Evolutionary conservation across 2,888 invertebrate genomes (phyloP), one percentile per base, ranked within the genome.

Genomic region (Clepsis dumicolana): DNA sequence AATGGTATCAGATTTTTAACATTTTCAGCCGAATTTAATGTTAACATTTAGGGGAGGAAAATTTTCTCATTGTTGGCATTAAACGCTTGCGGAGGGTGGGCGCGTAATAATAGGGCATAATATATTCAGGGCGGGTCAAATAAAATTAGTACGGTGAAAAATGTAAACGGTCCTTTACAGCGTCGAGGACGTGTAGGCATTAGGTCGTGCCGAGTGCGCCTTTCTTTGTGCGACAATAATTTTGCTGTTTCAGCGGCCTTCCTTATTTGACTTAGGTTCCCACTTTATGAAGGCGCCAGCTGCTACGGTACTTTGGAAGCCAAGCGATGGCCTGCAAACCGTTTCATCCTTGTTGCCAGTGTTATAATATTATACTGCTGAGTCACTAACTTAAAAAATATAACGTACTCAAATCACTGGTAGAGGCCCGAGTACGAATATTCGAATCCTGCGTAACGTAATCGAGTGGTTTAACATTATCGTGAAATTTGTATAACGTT

Each of bases 91-190:
- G 80, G 84, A 88, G 91, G 88, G 88, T 72, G 85, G 77, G 82
- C 78, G 82, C 78, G 89, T 87, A 89, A 91, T 93, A 92, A 93
- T 91, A 90, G 89, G 88, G 83, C 85, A 91, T 93, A 93, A 93
- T 93, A 93, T 92, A 93, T 93, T 93, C 93, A 91, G 87, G 89
- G 82, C 81, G 89, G 92, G 92, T 91, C 90, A 93, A 93, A 93
- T 93, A 91, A 93, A 93, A 93, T 93, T 93, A 93, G 93, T 89
- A 91, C 91, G 90, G 87, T 91, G 90, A 93, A 93, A 93, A 93
- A 93, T 93, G 91, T 93, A 90, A 93, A 91, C 91, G 93, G 84
- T 82, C 83, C 83, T 89, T 92, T 89, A 90, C 86, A 85, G 87
- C 82, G 83, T 83, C 77, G 82, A 87, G 88, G 84, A 91, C 93